These are phyloP conservation scores for Channa striata DNA, from an alignment of 2,797 vertebrate genomes.

Conservation along the genomic window DNA sequence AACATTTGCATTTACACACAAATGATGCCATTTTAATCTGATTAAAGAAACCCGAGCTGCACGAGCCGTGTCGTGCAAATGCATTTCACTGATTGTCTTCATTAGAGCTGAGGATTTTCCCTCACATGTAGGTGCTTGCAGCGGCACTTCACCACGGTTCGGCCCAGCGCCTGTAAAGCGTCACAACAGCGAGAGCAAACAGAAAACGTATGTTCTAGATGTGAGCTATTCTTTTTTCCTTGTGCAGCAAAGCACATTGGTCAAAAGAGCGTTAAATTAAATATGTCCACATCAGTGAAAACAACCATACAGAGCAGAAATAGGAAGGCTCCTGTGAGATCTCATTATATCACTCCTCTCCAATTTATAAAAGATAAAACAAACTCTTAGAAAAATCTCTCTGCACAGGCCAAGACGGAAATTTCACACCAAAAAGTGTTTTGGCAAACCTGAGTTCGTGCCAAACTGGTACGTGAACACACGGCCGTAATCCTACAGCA, in stretches of 20 bases:
- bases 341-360: constrained; percentile 1
- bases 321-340: not conserved
- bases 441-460: too few species aligned
- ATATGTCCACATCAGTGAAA: not conserved
- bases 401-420: not conserved
- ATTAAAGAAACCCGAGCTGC: constrained; percentile 35
- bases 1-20: constrained; percentile 44
- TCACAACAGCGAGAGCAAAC: constrained; percentile 8
- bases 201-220: not conserved
- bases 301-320: not conserved
- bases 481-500: too few species aligned
- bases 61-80: constrained; percentile 19
- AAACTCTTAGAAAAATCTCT: not conserved
- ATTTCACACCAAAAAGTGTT: too few species aligned
- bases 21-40: constrained; percentile 57
- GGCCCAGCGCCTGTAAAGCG: not conserved
- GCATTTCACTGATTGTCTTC: constrained; percentile 25
- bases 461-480: too few species aligned
- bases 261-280: not conserved
- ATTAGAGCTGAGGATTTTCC: constrained; percentile 21
- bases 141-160: not conserved
- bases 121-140: constrained; percentile 18
- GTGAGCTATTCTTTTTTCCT: too few species aligned
- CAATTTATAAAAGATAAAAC: not conserved
- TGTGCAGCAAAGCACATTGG: not conserved